Evolutionary conservation across 1,140 invertebrate genomes (phyloP).

Genomic region (Drosophila pseudoananassae): DNA sequence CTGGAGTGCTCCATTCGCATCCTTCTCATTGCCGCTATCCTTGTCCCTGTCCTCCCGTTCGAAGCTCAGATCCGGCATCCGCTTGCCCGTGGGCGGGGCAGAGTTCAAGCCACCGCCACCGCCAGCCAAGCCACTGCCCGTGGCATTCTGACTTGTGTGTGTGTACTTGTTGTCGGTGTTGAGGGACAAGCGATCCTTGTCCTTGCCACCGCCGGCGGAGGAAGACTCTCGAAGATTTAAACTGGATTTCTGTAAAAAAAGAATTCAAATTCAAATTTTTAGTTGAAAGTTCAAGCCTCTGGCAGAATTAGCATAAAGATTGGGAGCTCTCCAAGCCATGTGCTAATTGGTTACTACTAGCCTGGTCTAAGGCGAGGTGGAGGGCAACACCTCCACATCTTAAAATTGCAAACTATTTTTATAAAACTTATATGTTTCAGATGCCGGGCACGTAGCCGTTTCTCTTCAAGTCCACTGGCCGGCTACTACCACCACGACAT

Average conservation of each 20-base stretch:
- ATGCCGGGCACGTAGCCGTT: conserved; percentile 33
- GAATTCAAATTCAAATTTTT: too few relatives aligned
- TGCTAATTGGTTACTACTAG: conserved; percentile 19
- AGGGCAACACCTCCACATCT: not conserved
- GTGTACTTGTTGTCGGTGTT: conserved; percentile 82
- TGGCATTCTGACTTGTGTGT: conserved; percentile 46
- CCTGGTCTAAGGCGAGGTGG: not conserved
- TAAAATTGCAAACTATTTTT: conserved; percentile 26
- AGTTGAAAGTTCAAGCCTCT: conserved; percentile 9
- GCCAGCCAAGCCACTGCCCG: conserved; percentile 20
- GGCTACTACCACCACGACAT: conserved; percentile 9
- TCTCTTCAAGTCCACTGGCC: conserved; percentile 4
- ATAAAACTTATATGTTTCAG: not conserved
- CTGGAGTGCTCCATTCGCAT: conserved; percentile 76
- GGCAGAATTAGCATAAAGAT: conserved; percentile 6
- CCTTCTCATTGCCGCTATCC: conserved; percentile 79
- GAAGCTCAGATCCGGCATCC: conserved; percentile 63
- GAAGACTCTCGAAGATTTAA: conserved; percentile 78
- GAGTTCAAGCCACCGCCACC: conserved; percentile 52
- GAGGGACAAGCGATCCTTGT: conserved; percentile 76
- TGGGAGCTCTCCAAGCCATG: not conserved
- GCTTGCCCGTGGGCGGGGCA: conserved; percentile 51
- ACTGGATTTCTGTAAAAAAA: conserved; percentile 72
- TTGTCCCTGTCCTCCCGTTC: conserved; percentile 75
- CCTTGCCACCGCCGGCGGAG: conserved; percentile 50